Evolutionary conservation across 2,113 vertebrate species (phyloP).

Genomic region (Pluvialis apricaria): DNA sequence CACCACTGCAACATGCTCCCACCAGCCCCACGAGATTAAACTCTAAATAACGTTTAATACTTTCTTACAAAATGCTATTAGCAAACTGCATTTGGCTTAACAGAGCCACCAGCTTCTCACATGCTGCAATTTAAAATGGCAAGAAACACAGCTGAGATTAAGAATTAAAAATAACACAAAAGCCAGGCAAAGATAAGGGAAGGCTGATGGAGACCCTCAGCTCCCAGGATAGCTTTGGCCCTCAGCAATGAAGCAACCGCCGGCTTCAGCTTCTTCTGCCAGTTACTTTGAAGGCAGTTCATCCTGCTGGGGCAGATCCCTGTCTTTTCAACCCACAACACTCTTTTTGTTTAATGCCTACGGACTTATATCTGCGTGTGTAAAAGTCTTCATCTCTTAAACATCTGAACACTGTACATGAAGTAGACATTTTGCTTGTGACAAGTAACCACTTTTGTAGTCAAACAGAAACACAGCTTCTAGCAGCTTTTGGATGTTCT

Average conservation of each 20-base stretch:
- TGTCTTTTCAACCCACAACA: neutral
- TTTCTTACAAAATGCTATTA: neutral
- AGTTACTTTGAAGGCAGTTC: neutral
- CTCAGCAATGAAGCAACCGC: neutral
- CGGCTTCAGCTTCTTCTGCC: neutral
- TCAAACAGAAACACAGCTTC: neutral
- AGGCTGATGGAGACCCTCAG: neutral
- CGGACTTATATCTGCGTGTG: neutral
- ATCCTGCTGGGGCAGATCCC: neutral
- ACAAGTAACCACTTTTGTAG: neutral
- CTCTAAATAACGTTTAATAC: neutral
- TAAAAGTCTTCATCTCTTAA: slow-evolving; percentile 26
- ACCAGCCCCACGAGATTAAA: neutral
- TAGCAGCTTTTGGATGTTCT: neutral
- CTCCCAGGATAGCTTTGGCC: neutral
- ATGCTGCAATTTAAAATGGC: neutral
- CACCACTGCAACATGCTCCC: neutral
- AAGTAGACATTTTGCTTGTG: slow-evolving; percentile 18
- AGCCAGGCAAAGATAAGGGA: neutral
- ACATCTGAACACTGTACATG: slow-evolving; percentile 15
- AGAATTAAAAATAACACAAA: neutral
- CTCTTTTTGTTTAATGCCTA: slow-evolving; percentile 30
- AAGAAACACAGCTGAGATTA: neutral
- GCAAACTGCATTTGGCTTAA: neutral
- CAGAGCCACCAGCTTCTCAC: neutral